Base-by-base conservation (phyloP, 2,888 invertebrate genomes). In the Macrophya alboannulata region DNA sequence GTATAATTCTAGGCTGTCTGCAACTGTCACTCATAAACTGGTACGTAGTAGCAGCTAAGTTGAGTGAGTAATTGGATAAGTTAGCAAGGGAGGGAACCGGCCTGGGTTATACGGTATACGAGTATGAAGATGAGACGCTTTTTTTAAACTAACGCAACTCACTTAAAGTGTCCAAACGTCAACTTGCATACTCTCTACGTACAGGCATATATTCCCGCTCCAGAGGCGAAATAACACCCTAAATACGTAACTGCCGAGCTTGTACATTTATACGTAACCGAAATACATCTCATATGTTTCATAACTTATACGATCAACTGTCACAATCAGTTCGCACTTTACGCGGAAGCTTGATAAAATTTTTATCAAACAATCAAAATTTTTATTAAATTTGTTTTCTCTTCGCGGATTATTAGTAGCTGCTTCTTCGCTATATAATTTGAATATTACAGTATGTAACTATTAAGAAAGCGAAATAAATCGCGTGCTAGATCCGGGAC, bases 61-160 rank as follows among this genome's bases (percentile, higher is more conserved):
- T 62, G n/a, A 62, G 59, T 62, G 81, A 81, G 81, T 81, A 81
- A 81, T 81, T 81, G 81, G 81, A 81, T 62, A 81, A 81, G 81
- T 81, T 43, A 81, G 81, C 77, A 40, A 62, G 62, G 31, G 62
- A 62, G 81, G 31, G 37, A 37, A 31, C 25, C 48, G 25, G 48
- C 21, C 15, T 31, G 31, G 31, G 31, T 31, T 31, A 31, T 31
- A 31, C n/a, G 43, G 21, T 31, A 17, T 55, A 17, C 43, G 72
- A 40, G 10, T 40, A 48, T 45, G 31, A 45, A 45, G 45, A 74
- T 17, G 68, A 37, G 12, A 37, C 68, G 68, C 45, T 74, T 74
- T 74, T 74, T 43, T 74, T 74, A 45, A 45, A 74, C 43, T 45
- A 45, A 43, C 43, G 25, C 62, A 31, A 62, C 77, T 43, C 43